phyloP scores from a whole-genome alignment of 2,113 vertebrate species.

The Stegastes partitus region DNA sequence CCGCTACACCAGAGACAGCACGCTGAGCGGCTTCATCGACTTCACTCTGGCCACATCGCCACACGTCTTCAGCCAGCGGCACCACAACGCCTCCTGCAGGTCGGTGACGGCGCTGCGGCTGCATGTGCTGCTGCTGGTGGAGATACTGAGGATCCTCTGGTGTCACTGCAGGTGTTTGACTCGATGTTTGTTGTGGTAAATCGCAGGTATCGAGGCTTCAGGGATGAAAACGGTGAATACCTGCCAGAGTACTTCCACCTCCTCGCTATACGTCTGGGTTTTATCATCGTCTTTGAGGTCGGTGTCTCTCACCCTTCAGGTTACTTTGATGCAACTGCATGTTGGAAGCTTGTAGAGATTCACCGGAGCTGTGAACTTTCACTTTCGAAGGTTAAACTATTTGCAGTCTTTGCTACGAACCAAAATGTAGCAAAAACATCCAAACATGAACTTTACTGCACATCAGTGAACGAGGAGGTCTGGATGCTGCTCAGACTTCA shows the following conservation, averaged over 20 bases:
- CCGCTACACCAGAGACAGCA: conserved; percentile 39
- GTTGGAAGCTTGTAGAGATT: too few species aligned
- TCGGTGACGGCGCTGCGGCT: background rate
- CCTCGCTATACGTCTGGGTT: conserved; percentile 74
- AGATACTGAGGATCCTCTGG: too few species aligned
- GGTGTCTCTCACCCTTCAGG: background rate
- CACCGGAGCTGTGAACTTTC: too few species aligned
- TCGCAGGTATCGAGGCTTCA: conserved; percentile 75
- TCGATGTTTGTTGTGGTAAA: background rate
- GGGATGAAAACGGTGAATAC: conserved; percentile 62
- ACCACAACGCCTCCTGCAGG: conserved; percentile 66
- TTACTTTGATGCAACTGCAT: background rate
- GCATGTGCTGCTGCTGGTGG: too few species aligned
- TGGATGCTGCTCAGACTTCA: background rate
- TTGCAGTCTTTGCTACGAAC: too few species aligned
- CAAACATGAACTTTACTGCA: too few species aligned
- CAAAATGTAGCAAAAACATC: too few species aligned
- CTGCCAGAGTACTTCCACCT: conserved; percentile 80
- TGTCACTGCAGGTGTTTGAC: too few species aligned
- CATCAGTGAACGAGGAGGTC: background rate
- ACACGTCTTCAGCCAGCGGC: conserved; percentile 32
- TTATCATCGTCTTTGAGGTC: conserved; percentile 83
- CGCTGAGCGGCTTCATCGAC: conserved; percentile 74
- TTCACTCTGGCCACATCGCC: conserved; percentile 79
- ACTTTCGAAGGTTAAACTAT: too few species aligned